phyloP scores from a whole-genome alignment of 2,113 vertebrate genomes.

The Muntiacus muntjak region DNA sequence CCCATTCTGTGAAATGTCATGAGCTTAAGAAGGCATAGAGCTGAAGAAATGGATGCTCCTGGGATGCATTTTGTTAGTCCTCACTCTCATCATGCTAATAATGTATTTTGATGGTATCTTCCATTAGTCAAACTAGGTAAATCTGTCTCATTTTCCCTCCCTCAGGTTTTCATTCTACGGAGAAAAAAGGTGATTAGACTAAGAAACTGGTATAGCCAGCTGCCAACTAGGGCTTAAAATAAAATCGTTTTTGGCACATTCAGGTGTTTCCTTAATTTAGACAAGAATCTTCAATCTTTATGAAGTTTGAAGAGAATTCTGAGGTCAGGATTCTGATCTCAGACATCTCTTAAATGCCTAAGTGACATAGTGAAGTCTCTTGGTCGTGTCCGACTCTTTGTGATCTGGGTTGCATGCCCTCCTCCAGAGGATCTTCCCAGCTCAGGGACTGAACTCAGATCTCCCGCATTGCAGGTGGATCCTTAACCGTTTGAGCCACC shows the following conservation, averaged over 20 bases:
- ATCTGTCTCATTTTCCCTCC: background rate
- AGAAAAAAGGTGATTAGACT: background rate
- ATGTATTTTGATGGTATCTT: background rate
- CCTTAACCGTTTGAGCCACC: too few relatives aligned
- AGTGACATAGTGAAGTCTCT: too few relatives aligned
- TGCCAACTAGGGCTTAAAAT: background rate
- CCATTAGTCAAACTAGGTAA: background rate
- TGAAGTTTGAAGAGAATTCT: background rate
- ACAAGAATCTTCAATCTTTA: background rate
- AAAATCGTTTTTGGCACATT: background rate
- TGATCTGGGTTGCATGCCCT: too few relatives aligned
- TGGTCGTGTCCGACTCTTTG: too few relatives aligned
- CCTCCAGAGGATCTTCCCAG: too few relatives aligned
- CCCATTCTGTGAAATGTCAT: background rate
- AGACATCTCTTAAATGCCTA: too few relatives aligned
- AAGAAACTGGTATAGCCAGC: background rate
- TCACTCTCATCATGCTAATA: background rate
- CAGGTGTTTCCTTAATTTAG: background rate
- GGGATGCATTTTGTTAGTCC: background rate
- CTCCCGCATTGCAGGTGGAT: too few relatives aligned
- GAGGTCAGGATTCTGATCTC: background rate
- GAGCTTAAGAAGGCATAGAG: background rate
- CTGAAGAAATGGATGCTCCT: background rate
- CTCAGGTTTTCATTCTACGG: accelerated
- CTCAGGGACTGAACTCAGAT: too few relatives aligned